Evolutionary conservation across 2,797 vertebrate species (phyloP), one percentile per base, ranked within the genome.

Genomic region (Furcifer pardalis): DNA sequence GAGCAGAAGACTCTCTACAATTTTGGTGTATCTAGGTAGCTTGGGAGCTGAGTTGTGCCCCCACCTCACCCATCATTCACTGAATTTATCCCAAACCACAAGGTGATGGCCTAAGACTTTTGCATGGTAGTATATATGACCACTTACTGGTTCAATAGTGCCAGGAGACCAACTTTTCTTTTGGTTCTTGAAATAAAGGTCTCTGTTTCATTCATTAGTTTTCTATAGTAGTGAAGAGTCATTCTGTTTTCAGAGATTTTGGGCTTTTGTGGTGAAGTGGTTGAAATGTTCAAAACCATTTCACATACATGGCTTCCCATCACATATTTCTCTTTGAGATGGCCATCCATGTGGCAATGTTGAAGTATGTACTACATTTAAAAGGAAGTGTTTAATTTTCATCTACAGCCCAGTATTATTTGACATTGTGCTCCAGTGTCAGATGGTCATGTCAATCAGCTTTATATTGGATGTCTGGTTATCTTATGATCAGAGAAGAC

Each of bases 211-310:
- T 80, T 46, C 46, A 85, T 80, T 85, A 56, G 21, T 65, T 56
- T 25, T 59, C 44, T 27, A 4, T 46, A 74, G 25, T 69, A 10
- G 49, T 32, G 30, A 69, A 77, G 27, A 84, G 30, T 32, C 78
- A 75, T 85, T 59, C 77, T 62, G 68, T 66, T 75, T 85, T 80
- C 44, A 56, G 75, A 79, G 21, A 63, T 72, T 84, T 23, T 63
- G 42, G 56, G 25, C 17, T 49, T 65, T 85, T 85, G n/a, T 23
- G 72, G 73, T 42, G 62, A 40, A 68, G 30, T 59, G 46, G 46
- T 85, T 80, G 37, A 85, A 80, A 66, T 66, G 46, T 75, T 78
- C 60, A 35, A 85, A 80, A 56, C 71, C 60, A 40, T 80, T 65
- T 80, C 78, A 66, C 23, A 52, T 59, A 74, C 74, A 74, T 73